A percentile compares a stretch with the other conserved stretches of the same genome.
Conservation (phyloP, 2,113 vertebrate genomes). For the Neodontobutis hainanensis region DNA sequence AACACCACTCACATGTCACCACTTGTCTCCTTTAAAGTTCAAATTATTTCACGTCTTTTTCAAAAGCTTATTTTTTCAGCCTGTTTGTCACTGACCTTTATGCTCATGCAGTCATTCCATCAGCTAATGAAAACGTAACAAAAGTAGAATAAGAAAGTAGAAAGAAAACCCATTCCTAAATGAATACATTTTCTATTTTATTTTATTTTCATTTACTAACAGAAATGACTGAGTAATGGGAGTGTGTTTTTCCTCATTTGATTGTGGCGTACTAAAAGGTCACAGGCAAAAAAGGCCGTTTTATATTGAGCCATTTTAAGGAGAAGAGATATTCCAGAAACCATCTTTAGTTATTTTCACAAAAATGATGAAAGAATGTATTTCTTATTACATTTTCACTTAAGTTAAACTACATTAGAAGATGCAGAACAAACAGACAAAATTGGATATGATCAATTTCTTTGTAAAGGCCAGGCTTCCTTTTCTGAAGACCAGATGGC, state of each 20-base stretch:
- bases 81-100: constrained; percentile 20
- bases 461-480: background rate
- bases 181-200: background rate
- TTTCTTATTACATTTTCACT: background rate
- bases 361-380: background rate
- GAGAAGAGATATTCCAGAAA: background rate
- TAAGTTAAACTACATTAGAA: background rate
- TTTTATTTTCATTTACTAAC: background rate
- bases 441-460: constrained; percentile 29
- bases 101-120: background rate
- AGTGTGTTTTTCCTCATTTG: background rate
- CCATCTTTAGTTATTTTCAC: background rate
- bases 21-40: constrained; percentile 11
- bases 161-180: background rate
- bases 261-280: background rate
- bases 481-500: constrained; percentile 31
- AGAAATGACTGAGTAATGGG: background rate
- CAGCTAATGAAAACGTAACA: constrained; percentile 19
- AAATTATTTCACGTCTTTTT: constrained; percentile 14
- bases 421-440: constrained; percentile 2
- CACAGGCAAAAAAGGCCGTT: background rate
- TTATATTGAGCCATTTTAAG: background rate
- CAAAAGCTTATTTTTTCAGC: constrained; percentile 13
- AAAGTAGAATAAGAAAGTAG: background rate
- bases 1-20: background rate